Evolutionary conservation across 2,888 invertebrate genomes (phyloP), one percentile per base, ranked within the genome.

Genomic region (Agriotes lineatus): DNA sequence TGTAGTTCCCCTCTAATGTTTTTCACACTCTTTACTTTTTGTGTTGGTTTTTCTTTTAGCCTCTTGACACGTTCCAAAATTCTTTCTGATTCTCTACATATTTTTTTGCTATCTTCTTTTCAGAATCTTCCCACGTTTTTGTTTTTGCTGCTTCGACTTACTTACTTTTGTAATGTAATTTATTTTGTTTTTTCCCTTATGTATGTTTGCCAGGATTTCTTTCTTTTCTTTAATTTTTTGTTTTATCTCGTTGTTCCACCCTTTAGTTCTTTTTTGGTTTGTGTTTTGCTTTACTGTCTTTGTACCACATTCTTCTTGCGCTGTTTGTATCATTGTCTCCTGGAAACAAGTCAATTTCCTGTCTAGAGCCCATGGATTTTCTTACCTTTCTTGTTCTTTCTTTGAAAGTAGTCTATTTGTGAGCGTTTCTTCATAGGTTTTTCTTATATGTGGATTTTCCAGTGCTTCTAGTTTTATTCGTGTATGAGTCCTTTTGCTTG

Each of bases 61-160:
- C 39, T 39, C 39, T 39, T 39, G 39, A n/a, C 39, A 39, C 39
- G n/a, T 39, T 14, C 12, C 39, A 39, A 10, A 39, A 39, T 39
- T 39, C 39, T 39, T 39, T 39, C n/a, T 39, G 39, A 14, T 39
- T 39, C n/a, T 10, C 33, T 7, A 6, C 7, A 9, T 33, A 33
- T 7, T 9, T 33, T 6, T 33, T 9, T 9, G 6, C 33, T 7
- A 33, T 33, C 9, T 33, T 33, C 9, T 9, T 33, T 33, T 9
- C 33, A 33, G 9, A 33, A 7, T 33, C 9, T 33, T 33, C 9
- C 33, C 33, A 33, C 33, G 33, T 33, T 33, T n/a, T n/a, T n/a
- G n/a, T n/a, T n/a, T n/a, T n/a, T n/a, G n/a, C n/a, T n/a, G n/a
- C n/a, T n/a, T n/a, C n/a, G n/a, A n/a, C n/a, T n/a, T n/a, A n/a